Conservation (phyloP, 2,113 vertebrate genomes). For the Fulmarus glacialis region DNA sequence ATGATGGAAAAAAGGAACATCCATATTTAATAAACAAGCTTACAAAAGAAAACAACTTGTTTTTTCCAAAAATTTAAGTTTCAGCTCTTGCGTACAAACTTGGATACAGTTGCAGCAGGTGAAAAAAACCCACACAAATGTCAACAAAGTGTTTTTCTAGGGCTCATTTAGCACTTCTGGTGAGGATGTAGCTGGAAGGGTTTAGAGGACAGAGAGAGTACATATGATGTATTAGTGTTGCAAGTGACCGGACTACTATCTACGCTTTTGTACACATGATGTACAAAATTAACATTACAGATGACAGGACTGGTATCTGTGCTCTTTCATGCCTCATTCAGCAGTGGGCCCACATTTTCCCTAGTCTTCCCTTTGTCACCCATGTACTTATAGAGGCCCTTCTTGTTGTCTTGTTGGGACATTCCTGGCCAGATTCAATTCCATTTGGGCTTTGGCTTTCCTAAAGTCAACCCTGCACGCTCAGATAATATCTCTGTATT, state of each 20-base stretch:
- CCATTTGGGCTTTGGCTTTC: not conserved
- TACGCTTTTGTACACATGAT: not conserved
- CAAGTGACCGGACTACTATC: too few relatives aligned
- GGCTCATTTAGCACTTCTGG: not conserved
- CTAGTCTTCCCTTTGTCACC: not conserved
- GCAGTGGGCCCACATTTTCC: not conserved
- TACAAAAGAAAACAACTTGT: not conserved
- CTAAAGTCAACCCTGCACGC: not conserved
- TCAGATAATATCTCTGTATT: not conserved
- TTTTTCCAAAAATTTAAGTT: not conserved
- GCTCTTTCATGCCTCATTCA: not conserved
- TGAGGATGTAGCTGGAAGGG: not conserved
- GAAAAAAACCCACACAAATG: not conserved
- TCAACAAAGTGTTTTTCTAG: not conserved
- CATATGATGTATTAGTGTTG: not conserved
- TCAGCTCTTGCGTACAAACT: not conserved
- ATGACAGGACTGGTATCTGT: not conserved
- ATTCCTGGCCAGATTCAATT: not conserved
- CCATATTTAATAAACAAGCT: not conserved
- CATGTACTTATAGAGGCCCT: not conserved
- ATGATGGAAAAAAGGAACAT: accelerated
- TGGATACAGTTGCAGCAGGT: not conserved
- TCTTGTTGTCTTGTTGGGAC: not conserved
- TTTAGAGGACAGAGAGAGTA: not conserved
- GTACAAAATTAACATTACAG: not conserved